phyloP scores from a whole-genome alignment of 1,140 invertebrate species.

The Brachionus plicatilis region DNA sequence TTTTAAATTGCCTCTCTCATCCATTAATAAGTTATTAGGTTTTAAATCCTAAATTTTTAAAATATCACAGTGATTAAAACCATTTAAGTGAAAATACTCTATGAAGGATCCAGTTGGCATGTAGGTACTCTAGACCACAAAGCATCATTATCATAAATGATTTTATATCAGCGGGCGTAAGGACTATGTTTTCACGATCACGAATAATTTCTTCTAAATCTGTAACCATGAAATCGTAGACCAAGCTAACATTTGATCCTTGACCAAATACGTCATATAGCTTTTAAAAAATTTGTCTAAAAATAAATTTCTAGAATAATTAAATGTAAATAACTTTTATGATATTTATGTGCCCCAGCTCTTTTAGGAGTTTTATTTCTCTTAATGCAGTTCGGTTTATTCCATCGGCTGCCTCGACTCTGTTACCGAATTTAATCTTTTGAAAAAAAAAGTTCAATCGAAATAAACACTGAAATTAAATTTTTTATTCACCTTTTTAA shows the following conservation, averaged over 20 bases:
- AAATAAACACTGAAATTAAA: constrained; percentile 96
- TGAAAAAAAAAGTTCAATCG: constrained; percentile 73
- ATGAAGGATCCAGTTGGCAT: constrained; percentile 92
- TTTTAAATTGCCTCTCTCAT: constrained; percentile 83
- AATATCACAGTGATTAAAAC: neutral
- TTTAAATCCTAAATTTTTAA: constrained; percentile 73
- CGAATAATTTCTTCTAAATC: constrained; percentile 70
- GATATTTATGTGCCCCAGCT: constrained; percentile 87
- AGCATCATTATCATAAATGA: constrained; percentile 90
- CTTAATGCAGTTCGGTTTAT: constrained; percentile 94
- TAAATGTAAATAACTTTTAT: constrained; percentile 65
- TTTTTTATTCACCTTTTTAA: constrained; percentile 77
- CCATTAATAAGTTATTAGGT: constrained; percentile 94
- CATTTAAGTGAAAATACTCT: constrained; percentile 59
- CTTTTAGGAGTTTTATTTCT: constrained; percentile 96
- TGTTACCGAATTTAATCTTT: constrained; percentile 88
- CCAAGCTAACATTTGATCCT: constrained; percentile 88
- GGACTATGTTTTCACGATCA: constrained; percentile 35
- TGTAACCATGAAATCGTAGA: constrained; percentile 99
- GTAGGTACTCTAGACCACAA: constrained; percentile 88
- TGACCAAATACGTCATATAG: constrained; percentile 89
- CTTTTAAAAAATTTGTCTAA: constrained; percentile 49
- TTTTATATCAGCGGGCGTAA: constrained; percentile 65
- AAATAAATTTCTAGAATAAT: neutral
- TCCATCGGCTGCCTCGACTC: constrained; percentile 88